Base-by-base conservation (phyloP, 2,888 invertebrate species). In the Merodon equestris region DNA sequence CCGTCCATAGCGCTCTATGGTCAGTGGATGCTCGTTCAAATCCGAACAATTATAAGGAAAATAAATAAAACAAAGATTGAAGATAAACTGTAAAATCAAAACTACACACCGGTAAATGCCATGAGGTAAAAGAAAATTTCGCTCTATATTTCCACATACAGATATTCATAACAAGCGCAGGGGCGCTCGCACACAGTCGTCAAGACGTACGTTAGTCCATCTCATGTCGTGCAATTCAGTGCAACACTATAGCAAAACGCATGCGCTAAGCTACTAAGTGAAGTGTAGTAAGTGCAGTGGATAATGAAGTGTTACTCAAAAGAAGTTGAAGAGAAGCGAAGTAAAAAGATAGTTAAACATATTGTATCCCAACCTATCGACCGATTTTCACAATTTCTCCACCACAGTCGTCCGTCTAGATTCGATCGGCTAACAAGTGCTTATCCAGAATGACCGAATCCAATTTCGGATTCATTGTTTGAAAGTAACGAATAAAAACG, bases 221-320 rank as follows among this genome's bases (percentile, higher is more conserved):
- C 53, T 64, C 44, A 54, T 66, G 56, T 42, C 34, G 17, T 27
- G 40, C 57, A 36, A 73, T 12, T 64, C 34, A 51, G 40, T 54
- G 38, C 47, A 12, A 53, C 27, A 7, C 27, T 27, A 2, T 4
- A 27, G 27, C 7, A 27, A 27, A n/a, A 27, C 7, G 27, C 27
- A 27, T 4, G 27, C 27, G 27, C 27, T 7, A 7, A 4, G 27
- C 27, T 27, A 27, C 27, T 42, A 64, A 63, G 63, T 73, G 57
- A 15, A 79, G 72, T 77, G 77, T 61, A 72, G 27, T 27, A 27
- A 27, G 66, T 73, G 70, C 61, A 81, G 75, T 75, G 81, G 74
- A 81, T 74, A 75, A 81, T 79, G 74, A 81, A 81, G 81, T 81
- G 81, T 81, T 81, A 60, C 79, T 79, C 36, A 68, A 79, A 79